Percentiles rank a stretch among this genome's conserved stretches.
phyloP scores from a whole-genome alignment of 2,797 vertebrate species.

The Percopsis omiscomaycus region DNA sequence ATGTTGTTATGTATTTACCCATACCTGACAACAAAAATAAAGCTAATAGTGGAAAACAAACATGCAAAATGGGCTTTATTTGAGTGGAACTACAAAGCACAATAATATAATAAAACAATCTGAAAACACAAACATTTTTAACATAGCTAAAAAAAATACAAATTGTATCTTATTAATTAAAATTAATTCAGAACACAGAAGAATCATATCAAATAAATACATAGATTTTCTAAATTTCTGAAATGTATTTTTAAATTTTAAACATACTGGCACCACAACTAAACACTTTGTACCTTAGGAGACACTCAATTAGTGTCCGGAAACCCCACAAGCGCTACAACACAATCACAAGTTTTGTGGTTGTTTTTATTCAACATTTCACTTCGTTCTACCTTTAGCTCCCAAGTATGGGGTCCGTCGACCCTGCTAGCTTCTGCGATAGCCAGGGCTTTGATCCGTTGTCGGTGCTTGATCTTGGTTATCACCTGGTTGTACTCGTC shows the following conservation, averaged over 20 bases:
- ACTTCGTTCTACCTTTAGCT: too few species aligned
- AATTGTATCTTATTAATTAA: not conserved
- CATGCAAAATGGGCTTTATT: too few species aligned
- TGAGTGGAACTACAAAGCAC: too few species aligned
- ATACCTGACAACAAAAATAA: too few species aligned
- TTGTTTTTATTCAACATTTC: not conserved
- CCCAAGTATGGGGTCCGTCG: not conserved
- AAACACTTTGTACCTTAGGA: not conserved
- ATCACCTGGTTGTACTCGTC: conserved; percentile 52
- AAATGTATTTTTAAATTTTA: too few species aligned
- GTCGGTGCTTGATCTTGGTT: conserved; percentile 39
- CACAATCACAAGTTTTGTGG: not conserved
- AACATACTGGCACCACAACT: not conserved
- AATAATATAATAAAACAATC: too few species aligned
- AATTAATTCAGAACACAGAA: not conserved
- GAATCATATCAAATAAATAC: not conserved
- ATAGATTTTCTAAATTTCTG: not conserved
- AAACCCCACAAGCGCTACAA: not conserved
- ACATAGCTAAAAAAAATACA: too few species aligned
- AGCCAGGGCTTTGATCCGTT: conserved; percentile 13
- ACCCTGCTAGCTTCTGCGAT: accelerated
- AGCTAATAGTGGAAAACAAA: too few species aligned
- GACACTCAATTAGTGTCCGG: too few species aligned
- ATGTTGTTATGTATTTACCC: too few species aligned
- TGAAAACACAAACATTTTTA: too few species aligned